Evolutionary conservation across 1,140 invertebrate species (phyloP).

Genomic region (Heliconius melpomene): DNA sequence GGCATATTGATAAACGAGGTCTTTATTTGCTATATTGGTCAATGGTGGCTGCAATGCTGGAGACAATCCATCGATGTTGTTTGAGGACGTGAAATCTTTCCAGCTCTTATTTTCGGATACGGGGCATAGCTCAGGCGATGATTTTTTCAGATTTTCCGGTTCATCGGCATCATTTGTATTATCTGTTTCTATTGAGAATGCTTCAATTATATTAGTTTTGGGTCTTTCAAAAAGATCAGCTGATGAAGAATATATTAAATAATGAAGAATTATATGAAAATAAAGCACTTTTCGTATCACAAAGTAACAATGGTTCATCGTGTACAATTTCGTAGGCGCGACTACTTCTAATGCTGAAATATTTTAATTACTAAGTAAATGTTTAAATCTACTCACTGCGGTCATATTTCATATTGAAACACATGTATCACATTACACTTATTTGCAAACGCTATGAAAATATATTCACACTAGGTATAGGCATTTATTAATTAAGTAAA

Average conservation of each 20-base stretch:
- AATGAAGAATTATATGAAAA: background rate
- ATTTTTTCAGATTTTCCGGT: background rate
- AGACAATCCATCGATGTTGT: background rate
- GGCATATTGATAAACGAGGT: background rate
- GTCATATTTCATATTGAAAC: conserved; percentile 1
- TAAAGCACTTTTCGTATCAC: background rate
- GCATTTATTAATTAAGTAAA: background rate
- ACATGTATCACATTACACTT: background rate
- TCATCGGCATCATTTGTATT: background rate
- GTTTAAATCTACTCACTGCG: background rate
- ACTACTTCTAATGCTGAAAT: background rate
- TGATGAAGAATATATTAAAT: background rate
- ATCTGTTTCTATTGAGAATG: conserved; percentile 1
- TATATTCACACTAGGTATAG: background rate
- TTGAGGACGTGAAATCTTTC: background rate
- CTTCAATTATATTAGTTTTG: conserved; percentile 26
- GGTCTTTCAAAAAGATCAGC: conserved; percentile 7
- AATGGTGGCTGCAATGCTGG: background rate
- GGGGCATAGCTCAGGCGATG: background rate
- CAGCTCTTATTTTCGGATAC: background rate
- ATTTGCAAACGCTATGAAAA: background rate
- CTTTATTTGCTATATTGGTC: background rate
- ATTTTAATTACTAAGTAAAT: background rate
- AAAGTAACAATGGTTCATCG: background rate
- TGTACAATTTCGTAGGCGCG: background rate